A percentile compares a stretch with the other conserved stretches of the same genome.
phyloP scores from a whole-genome alignment of 1,140 invertebrate genomes.

The Teleogryllus occipitalis region DNA sequence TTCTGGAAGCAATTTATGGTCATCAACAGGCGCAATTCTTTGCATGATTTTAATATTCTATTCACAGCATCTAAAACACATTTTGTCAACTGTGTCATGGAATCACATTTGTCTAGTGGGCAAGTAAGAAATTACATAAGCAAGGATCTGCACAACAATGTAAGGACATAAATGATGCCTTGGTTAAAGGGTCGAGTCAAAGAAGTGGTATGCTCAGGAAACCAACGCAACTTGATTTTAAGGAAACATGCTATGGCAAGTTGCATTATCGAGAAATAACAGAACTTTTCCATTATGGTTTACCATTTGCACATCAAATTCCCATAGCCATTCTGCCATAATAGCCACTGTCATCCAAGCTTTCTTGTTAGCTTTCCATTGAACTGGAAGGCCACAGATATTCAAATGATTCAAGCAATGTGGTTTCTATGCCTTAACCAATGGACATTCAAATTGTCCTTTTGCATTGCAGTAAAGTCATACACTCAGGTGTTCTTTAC shows the following conservation, averaged over 20 bases:
- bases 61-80: too few relatives aligned
- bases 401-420: conserved; percentile 22
- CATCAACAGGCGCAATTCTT: too few relatives aligned
- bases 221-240: background rate
- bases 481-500: background rate
- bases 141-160: background rate
- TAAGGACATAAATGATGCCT: background rate
- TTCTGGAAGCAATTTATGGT: too few relatives aligned
- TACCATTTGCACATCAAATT: background rate
- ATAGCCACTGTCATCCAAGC: conserved; percentile 27
- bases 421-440: conserved; percentile 22
- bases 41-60: too few relatives aligned
- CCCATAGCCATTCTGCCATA: conserved; percentile 17
- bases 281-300: background rate
- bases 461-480: background rate
- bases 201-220: background rate
- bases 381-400: conserved; percentile 22
- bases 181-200: background rate
- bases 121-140: background rate
- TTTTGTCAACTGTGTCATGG: too few relatives aligned
- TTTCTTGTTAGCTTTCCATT: conserved; percentile 25
- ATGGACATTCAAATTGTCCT: conserved; percentile 15
- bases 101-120: too few relatives aligned
- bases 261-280: background rate
- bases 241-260: background rate